A percentile compares a stretch with the other conserved stretches of the same genome.
Evolutionary conservation across 2,888 invertebrate species (phyloP).

Genomic region (Pelosia muscerda): DNA sequence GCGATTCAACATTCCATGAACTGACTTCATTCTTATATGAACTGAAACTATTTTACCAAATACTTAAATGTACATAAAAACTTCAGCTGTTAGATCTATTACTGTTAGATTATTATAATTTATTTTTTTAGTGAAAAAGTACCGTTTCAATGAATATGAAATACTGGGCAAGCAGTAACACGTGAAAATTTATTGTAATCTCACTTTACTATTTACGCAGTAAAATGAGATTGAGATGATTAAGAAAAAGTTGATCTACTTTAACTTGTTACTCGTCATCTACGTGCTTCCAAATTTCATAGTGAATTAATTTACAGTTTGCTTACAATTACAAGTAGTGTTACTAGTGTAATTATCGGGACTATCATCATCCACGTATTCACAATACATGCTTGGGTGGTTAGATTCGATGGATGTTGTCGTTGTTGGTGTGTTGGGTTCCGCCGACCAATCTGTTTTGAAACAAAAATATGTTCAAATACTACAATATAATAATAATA

Average conservation of each 20-base stretch:
- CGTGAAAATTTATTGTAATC: background rate
- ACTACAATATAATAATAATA: too few species aligned
- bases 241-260: background rate
- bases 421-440: conserved; percentile 49
- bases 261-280: background rate
- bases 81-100: background rate
- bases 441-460: conserved; percentile 62
- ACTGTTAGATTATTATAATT: background rate
- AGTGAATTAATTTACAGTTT: background rate
- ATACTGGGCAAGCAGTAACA: too few species aligned
- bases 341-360: conserved; percentile 7
- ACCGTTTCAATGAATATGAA: too few species aligned
- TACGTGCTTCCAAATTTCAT: background rate
- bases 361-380: conserved; percentile 6
- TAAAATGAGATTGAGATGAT: too few species aligned
- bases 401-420: conserved; percentile 50
- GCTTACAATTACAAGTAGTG: conserved; percentile 18
- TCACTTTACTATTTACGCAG: background rate
- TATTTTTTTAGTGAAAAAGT: too few species aligned
- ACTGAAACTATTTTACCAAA: background rate
- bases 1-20: background rate
- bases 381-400: conserved; percentile 20
- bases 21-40: background rate
- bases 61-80: background rate
- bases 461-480: background rate